Base-by-base conservation (phyloP, 2,113 vertebrate species). In the Parus major region DNA sequence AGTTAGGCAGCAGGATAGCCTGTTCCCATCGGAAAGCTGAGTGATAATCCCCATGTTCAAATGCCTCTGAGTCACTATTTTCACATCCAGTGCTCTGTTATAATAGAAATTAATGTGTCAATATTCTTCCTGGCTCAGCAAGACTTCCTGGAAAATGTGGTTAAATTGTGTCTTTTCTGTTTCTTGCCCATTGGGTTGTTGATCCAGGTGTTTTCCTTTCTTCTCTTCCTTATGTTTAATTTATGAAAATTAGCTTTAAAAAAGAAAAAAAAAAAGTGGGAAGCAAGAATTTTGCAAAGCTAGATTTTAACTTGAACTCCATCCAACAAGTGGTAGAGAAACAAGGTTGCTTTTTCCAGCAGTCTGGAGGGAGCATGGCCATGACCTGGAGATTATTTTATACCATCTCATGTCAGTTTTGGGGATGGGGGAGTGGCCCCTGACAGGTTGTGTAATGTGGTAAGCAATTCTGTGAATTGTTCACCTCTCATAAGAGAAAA, bases 1-100 rank as follows among this genome's bases (percentile, higher is more conserved):
- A 76, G n/a, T 82, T n/a, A 71, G 36, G 69, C 53, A 95, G 52
- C 17, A 17, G 71, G 31, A 49, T n/a, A 18, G 8, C 25, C 86
- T 82, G 31, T 76, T 90, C 86, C 56, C 70, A 49, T 71, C 0
- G 5, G 69, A 93, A 93, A 89, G 8, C 24, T 81, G 49, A 89
- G 49, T 68, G 73, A 82, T 84, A 95, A 91, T 61, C 44, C 16
- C 88, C 24, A 6, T 23, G 27, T 88, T 60, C 41, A 65, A 90
- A 63, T 61, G 27, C 11, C 35, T 87, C 69, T 96, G 86, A 91
- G 53, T 95, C 81, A 92, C n/a, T 79, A n/a, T 69, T 88, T 59
- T 88, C 82, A 82, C 17, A 84, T 92, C 64, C 65, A 84, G 15
- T 68, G 24, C 69, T 66, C 44, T 70, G 22, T 41, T 61, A 33